Percentiles rank a stretch among this genome's conserved stretches.
These are phyloP conservation scores for Drosophila pandora DNA, from an alignment of 1,140 invertebrate species.

Conservation along the genomic window DNA sequence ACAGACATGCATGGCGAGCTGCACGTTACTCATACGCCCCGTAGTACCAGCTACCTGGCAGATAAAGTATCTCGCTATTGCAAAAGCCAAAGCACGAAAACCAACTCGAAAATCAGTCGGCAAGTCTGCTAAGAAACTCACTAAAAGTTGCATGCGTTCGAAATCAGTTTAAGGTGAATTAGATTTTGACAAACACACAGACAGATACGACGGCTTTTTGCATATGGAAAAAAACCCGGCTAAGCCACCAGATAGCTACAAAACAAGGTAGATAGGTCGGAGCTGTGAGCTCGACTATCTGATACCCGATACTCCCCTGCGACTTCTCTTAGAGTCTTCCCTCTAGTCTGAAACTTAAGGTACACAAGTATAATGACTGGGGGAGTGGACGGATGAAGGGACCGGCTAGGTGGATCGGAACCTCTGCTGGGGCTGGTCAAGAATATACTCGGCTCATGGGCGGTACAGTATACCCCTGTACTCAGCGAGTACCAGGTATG, in stretches of 20 bases:
- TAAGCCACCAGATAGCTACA: background rate
- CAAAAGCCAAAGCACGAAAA: slow-evolving; percentile 49
- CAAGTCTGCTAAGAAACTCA: slow-evolving; percentile 50
- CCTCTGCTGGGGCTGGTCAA: too few relatives aligned
- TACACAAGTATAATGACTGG: too few relatives aligned
- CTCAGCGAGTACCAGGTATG: background rate
- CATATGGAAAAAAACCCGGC: slow-evolving; percentile 29
- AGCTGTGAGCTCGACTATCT: background rate
- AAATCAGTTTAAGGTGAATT: slow-evolving; percentile 83
- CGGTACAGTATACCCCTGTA: background rate
- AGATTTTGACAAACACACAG: slow-evolving; percentile 71
- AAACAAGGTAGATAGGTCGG: background rate
- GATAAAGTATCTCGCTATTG: slow-evolving; percentile 71
- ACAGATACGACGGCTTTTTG: slow-evolving; percentile 31
- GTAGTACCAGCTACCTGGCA: slow-evolving; percentile 43
- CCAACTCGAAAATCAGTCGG: slow-evolving; percentile 34
- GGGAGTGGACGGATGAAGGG: too few relatives aligned
- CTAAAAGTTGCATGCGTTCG: slow-evolving; percentile 73
- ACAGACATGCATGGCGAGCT: slow-evolving; percentile 72
- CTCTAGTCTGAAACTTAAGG: too few relatives aligned
- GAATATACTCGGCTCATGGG: too few relatives aligned
- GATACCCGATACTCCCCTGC: background rate
- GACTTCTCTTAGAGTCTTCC: background rate
- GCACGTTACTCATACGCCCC: slow-evolving; percentile 77
- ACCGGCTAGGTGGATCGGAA: too few relatives aligned